phyloP scores from a whole-genome alignment of 2,113 vertebrate genomes.

The Psammodynastes pulverulentus region DNA sequence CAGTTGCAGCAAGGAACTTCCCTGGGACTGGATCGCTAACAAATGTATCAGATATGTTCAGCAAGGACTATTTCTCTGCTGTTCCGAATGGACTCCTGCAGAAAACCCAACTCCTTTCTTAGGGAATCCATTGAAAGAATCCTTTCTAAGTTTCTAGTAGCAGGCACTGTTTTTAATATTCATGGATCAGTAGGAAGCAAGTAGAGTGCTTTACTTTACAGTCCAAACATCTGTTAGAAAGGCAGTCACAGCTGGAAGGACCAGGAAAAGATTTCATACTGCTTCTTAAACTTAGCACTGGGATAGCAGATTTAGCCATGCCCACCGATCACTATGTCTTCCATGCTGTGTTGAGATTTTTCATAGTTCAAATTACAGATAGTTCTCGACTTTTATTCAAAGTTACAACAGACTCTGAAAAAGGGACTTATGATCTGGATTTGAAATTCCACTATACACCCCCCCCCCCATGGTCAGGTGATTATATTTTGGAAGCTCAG shows the following conservation, averaged over 20 bases:
- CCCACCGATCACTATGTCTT: neutral
- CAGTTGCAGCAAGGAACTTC: neutral
- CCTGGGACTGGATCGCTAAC: neutral
- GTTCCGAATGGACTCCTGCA: neutral
- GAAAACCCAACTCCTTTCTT: neutral
- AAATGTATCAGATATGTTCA: neutral
- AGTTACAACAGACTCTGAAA: neutral
- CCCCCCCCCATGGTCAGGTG: no score
- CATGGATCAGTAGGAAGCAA: neutral
- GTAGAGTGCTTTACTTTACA: neutral
- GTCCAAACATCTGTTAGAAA: neutral
- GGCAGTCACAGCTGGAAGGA: neutral
- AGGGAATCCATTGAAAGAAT: neutral
- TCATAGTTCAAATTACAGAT: neutral
- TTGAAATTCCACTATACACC: neutral
- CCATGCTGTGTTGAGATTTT: neutral
- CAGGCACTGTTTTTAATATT: neutral
- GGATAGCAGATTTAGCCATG: neutral
- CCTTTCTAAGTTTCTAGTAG: neutral
- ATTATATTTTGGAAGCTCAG: neutral
- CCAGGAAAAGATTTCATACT: neutral
- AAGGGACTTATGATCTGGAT: neutral
- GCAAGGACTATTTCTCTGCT: neutral
- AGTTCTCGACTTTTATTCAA: neutral
- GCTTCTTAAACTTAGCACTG: neutral